Percentiles rank a stretch among this genome's conserved stretches.
Conservation (phyloP, 2,888 invertebrate genomes). For the Invenusta paracnida region DNA sequence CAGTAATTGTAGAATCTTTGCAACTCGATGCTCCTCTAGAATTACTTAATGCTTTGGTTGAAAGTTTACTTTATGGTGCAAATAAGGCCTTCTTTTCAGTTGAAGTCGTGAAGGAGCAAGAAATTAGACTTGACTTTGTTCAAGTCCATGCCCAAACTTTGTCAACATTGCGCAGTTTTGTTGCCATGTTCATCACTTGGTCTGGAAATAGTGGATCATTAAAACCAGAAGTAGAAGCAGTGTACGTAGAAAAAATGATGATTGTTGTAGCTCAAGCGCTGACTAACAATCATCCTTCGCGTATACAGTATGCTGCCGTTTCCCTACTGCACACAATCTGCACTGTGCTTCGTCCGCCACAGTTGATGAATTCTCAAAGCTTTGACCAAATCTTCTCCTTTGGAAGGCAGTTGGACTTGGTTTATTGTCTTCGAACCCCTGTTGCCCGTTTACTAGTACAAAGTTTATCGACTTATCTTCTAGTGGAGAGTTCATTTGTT, state of each 20-base stretch:
- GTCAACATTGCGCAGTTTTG: neutral
- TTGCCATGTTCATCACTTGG: neutral
- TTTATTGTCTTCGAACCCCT: neutral
- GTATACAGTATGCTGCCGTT: neutral
- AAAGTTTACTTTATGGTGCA: neutral
- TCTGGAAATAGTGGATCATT: neutral
- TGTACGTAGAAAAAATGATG: neutral
- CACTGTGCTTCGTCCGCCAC: neutral
- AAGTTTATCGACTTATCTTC: neutral
- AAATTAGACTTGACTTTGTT: neutral
- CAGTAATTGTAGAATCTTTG: neutral
- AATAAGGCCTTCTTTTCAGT: neutral
- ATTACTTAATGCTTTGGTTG: neutral
- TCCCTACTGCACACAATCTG: neutral
- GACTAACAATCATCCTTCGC: neutral
- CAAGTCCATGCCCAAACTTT: neutral
- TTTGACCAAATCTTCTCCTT: neutral
- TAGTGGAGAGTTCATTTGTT: neutral
- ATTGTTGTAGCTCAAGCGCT: neutral
- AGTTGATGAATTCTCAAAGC: neutral
- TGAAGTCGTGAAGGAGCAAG: neutral
- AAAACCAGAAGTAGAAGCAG: neutral
- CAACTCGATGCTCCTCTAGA: neutral
- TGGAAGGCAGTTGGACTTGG: neutral
- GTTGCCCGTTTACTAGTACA: neutral